Evolutionary conservation across 1,140 invertebrate genomes (phyloP).

Genomic region (Diabrotica undecimpunctata): DNA sequence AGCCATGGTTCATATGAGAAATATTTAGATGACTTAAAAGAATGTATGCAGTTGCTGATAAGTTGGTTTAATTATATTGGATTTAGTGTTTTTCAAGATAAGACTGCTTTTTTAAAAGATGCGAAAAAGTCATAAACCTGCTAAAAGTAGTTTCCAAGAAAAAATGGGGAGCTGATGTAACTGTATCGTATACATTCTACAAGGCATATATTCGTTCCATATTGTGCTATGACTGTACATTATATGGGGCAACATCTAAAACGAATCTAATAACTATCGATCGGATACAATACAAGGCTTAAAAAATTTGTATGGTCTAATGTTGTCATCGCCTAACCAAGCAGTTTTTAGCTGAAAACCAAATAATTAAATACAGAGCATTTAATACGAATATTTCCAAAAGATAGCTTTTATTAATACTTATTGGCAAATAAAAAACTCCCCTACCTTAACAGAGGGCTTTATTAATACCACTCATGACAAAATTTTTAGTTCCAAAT

Average conservation of each 20-base stretch:
- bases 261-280: no score
- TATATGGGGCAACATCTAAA: no score
- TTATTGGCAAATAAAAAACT: no score
- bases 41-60: not conserved
- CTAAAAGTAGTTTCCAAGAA: no score
- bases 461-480: no score
- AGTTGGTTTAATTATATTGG: not conserved
- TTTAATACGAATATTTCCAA: not conserved
- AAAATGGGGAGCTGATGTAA: no score
- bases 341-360: not conserved
- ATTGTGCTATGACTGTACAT: no score
- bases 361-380: not conserved
- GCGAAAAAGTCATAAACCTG: not conserved
- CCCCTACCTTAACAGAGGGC: no score
- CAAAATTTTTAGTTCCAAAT: no score
- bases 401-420: no score
- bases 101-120: not conserved
- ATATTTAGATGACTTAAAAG: not conserved
- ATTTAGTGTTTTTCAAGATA: not conserved
- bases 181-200: no score
- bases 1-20: not conserved
- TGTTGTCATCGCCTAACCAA: not conserved
- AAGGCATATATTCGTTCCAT: no score
- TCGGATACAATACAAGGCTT: not conserved
- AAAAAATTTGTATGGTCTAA: not conserved